Base-by-base conservation (phyloP, 2,888 invertebrate species). In the Tricholauxania praeusta region DNA sequence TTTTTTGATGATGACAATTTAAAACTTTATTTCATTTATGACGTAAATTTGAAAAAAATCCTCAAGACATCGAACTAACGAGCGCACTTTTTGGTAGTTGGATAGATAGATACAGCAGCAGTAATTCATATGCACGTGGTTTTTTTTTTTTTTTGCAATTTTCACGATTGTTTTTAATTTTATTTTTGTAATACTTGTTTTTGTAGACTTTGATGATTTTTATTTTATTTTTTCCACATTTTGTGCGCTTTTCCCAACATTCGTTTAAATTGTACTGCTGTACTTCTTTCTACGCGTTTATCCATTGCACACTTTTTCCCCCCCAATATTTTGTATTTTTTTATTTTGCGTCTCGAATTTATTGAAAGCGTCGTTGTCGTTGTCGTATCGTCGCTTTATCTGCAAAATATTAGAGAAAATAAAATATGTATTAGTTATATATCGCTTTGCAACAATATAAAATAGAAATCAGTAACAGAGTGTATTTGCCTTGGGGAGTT, bases 1-100 rank as follows among this genome's bases (percentile, higher is more conserved):
- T 47, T 14, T 51, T 51, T 66, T 52, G 17, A 15, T 12, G 19
- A 48, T 67, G 67, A 39, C 51, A 52, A 22, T 52, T 62, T 60
- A 60, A 28, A 69, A 69, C 60, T 69, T 60, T 51, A 60, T 52
- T 28, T n/a, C 70, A 19, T 62, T 62, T 70, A 19, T 70, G 70
- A 70, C 70, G 63, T 47, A 70, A 62, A 70, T 62, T 70, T 70
- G 70, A 70, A 70, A 70, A 28, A 70, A 63, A 15, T 60, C 51
- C 51, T 3, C 51, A 10, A 39, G 39, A 39, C 39, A 39, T 39
- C 39, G 39, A 39, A 39, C 39, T 39, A 10, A 10, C 10, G 39
- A 39, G 39, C 39, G 39, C 39, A 4, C 39, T 39, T 39, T 39
- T 10, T 8, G 39, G 7, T 39, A 39, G 39, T 39, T 39, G 39